Conservation (phyloP, 2,888 invertebrate genomes). For the Lathronympha strigana region DNA sequence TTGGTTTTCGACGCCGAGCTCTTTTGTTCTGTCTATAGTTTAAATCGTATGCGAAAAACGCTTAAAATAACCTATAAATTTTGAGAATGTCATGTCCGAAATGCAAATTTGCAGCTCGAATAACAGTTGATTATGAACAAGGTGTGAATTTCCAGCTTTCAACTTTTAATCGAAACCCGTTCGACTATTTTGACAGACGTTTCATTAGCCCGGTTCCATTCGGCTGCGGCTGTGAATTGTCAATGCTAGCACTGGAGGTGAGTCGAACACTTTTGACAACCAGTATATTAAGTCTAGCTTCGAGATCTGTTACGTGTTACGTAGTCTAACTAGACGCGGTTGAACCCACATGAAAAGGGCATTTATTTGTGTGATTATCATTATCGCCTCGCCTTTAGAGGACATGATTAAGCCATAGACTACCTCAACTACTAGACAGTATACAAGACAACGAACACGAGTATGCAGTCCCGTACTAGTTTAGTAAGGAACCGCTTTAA, state of each 20-base stretch:
- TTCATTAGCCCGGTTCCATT: conserved; percentile 78
- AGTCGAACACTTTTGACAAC: not conserved
- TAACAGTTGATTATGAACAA: conserved; percentile 16
- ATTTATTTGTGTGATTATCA: too few relatives aligned
- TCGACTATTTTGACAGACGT: conserved; percentile 75
- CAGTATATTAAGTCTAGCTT: not conserved
- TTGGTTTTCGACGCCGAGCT: too few relatives aligned
- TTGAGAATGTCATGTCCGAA: not conserved
- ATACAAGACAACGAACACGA: too few relatives aligned
- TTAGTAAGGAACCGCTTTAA: too few relatives aligned
- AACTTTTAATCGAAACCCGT: conserved; percentile 75
- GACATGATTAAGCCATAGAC: too few relatives aligned
- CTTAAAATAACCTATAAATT: not conserved
- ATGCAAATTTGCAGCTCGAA: not conserved
- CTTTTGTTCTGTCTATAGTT: too few relatives aligned
- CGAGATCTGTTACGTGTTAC: not conserved
- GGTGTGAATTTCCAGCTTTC: conserved; percentile 47
- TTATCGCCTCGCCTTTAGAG: too few relatives aligned
- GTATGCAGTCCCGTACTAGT: too few relatives aligned
- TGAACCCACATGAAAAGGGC: too few relatives aligned
- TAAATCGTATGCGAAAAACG: not conserved
- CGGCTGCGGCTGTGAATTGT: conserved; percentile 45
- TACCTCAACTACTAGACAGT: too few relatives aligned
- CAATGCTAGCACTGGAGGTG: not conserved
- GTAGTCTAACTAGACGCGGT: too few relatives aligned